Base-by-base conservation (phyloP, 2,113 vertebrate species). In the Isichthys henryi region DNA sequence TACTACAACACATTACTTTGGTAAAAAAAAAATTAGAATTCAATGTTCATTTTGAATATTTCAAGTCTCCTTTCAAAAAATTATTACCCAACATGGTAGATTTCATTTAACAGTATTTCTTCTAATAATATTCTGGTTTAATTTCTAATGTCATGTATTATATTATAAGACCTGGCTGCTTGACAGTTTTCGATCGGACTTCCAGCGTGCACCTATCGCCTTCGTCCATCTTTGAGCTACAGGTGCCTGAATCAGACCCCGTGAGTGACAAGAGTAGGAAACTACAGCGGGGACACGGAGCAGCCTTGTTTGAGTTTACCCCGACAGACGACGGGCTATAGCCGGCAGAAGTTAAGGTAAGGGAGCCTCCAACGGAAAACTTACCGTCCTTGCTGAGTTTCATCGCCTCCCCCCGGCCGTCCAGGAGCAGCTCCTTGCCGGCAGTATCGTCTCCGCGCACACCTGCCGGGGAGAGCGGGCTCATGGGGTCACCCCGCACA, bases 341-440 rank as follows among this genome's bases (percentile, higher is more conserved):
- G 19, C 31, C 35, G 70, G 9, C 21, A 84, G 23, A 48, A 21
- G 82, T n/a, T 31, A 17, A 43, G 35, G 15, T 80, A 5, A 39
- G 35, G 62, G n/a, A 77, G 70, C 27, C 31, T 39, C 31, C 31
- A 17, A 31, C 31, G 21, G 31, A 58, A 50, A 35, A 95, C 96
- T 97, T 96, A 97, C 96, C 96, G 96, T 97, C 96, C 96, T 96
- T 97, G 96, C 96, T 96, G 94, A 97, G 96, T 96, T 96, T 96
- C 96, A 97, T 97, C 94, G 97, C 96, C 95, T 80, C 74, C 74
- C 97, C 96, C 94, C 96, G 95, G 95, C 94, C 95, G 95, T 96
- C 97, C 93, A 95, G 95, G 93, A 95, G 62, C 31, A 17, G 92
- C 94, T 97, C 96, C 94, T 97, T 97, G 94, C 95, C 96, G 95